Evolutionary conservation across 2,797 vertebrate species (phyloP).

Genomic region (Myotis daubentonii): DNA sequence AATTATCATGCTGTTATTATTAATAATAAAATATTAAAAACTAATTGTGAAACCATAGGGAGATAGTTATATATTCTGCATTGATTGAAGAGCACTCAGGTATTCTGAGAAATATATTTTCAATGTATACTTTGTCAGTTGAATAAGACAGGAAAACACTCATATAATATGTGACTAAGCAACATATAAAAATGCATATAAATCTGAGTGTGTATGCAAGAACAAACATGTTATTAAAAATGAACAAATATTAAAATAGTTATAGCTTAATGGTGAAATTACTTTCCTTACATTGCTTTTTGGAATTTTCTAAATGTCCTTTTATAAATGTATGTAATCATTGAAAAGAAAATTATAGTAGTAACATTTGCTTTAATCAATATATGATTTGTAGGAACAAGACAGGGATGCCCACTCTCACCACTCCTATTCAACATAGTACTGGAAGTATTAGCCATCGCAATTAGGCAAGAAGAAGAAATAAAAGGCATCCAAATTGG

Average conservation of each 20-base stretch:
- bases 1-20: neutral
- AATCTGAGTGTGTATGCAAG: neutral
- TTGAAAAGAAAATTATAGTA: neutral
- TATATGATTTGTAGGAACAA: neutral
- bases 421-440: no score
- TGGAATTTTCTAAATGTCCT: neutral
- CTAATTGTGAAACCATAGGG: neutral
- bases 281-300: neutral
- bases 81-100: neutral
- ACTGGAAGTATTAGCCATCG: no score
- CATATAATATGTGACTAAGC: neutral
- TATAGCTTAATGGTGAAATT: neutral
- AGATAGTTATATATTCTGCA: neutral
- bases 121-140: neutral
- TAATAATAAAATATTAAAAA: slow-evolving; percentile 7
- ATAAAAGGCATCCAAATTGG: no score
- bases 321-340: neutral
- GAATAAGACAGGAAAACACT: neutral
- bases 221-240: neutral
- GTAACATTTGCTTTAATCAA: neutral
- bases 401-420: no score
- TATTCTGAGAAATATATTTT: slow-evolving; percentile 20
- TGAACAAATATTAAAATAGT: neutral
- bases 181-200: neutral
- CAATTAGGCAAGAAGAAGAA: no score